Evolutionary conservation across 1,140 invertebrate genomes (phyloP), one percentile per base, ranked within the genome.

Genomic region (Platorchestia sp.): DNA sequence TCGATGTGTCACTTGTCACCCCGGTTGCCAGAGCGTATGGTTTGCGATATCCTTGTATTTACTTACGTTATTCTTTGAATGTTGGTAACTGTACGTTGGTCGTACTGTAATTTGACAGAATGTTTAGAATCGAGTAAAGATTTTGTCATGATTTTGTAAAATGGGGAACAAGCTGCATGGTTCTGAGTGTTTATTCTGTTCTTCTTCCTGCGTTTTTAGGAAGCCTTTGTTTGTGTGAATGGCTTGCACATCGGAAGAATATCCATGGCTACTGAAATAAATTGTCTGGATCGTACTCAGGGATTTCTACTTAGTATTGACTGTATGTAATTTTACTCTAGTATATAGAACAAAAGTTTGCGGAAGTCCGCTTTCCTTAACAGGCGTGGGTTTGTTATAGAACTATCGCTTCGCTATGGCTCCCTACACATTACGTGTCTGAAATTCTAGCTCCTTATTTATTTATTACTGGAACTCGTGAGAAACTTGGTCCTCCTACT

Each of bases 301-400:
- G 87, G 87, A 89, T 89, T 89, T 89, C 41, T 42, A 89, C 87
- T 89, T 89, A 89, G 87, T 89, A 89, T 42, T 89, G n/a, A 89
- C 42, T 89, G 87, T 89, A 89, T 44, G 43, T 89, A 89, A 42
- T 89, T 89, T 89, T 89, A 89, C 87, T 89, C 41, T 89, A 89
- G 87, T 42, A 41, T 42, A 42, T 89, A 89, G 27, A 75, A 75
- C 59, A 75, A 75, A 75, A 75, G 59, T 75, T 22, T 22, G 47
- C 1, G 1, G 14, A 75, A 1, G 59, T 36, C 3, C 14, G 59
- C 59, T 10, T 36, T 75, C 36, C 10, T 22, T 75, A 75, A 36
- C 10, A 22, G 27, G 27, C 59, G 27, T 75, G 36, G 1, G 59
- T 75, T 27, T 36, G 14, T 22, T 75, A 22, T 75, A 14, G 59